Conservation (phyloP, 2,797 vertebrate genomes). For the Pipistrellus kuhlii region DNA sequence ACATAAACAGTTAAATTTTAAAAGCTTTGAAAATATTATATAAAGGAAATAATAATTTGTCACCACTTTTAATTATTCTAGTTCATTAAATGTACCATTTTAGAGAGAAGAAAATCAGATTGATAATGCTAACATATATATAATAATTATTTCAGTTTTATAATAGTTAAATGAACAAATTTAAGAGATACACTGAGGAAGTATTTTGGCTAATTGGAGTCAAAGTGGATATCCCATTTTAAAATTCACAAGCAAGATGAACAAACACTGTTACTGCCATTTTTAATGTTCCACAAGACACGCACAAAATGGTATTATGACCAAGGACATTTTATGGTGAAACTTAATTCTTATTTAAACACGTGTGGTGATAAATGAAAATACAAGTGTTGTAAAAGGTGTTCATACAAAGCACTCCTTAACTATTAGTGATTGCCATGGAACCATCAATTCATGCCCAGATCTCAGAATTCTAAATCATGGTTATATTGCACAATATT, state of each 20-base stretch:
- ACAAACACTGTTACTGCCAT: background rate
- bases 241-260: background rate
- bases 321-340: background rate
- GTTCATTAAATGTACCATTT: background rate
- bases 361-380: background rate
- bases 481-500: background rate
- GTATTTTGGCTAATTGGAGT: background rate
- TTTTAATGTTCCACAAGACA: background rate
- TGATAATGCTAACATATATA: background rate
- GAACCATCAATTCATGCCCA: background rate
- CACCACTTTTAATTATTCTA: background rate
- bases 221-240: background rate
- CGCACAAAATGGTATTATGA: background rate
- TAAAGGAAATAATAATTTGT: background rate
- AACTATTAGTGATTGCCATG: background rate
- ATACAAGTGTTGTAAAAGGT: background rate
- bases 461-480: background rate
- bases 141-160: slow-evolving; percentile 31
- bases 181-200: background rate
- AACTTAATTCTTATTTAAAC: background rate
- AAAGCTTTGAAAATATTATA: background rate
- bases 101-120: background rate
- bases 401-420: background rate
- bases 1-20: background rate
- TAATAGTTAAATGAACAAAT: background rate